phyloP scores from a whole-genome alignment of 1,140 invertebrate species.

The Macrotrachela quadricornifera region DNA sequence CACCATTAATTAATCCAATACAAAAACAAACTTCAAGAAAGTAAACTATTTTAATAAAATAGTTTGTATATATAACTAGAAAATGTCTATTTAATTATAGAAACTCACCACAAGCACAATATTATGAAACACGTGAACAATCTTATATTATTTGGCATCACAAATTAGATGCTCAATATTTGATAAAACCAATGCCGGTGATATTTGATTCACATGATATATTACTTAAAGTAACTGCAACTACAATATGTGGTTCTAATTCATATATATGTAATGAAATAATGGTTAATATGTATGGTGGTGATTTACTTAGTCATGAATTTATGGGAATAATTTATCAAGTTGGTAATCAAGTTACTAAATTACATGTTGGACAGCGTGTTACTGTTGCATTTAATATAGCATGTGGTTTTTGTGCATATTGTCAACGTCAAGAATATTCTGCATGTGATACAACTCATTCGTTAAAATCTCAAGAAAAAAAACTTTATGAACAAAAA shows the following conservation, averaged over 20 bases:
- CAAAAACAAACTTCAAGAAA: too few relatives aligned
- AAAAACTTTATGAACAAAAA: constrained; percentile 10
- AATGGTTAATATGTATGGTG: constrained; percentile 7
- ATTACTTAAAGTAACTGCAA: constrained; percentile 8
- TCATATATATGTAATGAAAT: constrained; percentile 10
- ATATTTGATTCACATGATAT: constrained; percentile 8
- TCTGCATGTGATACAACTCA: constrained; percentile 10
- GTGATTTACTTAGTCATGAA: constrained; percentile 11
- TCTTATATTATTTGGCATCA: constrained; percentile 8
- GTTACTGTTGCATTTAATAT: constrained; percentile 10
- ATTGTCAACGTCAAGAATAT: constrained; percentile 9
- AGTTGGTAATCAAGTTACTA: constrained; percentile 6
- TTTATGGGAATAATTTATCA: constrained; percentile 10
- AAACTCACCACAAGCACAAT: constrained; percentile 7
- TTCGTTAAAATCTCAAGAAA: background rate
- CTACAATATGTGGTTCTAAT: constrained; percentile 12
- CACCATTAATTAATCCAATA: too few relatives aligned
- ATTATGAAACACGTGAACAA: background rate
- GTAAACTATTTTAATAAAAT: too few relatives aligned
- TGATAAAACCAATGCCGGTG: background rate
- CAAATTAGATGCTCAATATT: constrained; percentile 1
- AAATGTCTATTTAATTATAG: too few relatives aligned
- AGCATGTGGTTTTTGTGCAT: constrained; percentile 9
- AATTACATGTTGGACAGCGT: constrained; percentile 9
- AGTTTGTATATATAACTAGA: too few relatives aligned